Evolutionary conservation across 2,797 vertebrate species (phyloP), one percentile per base, ranked within the genome.

Genomic region (Peromyscus melanophrys): DNA sequence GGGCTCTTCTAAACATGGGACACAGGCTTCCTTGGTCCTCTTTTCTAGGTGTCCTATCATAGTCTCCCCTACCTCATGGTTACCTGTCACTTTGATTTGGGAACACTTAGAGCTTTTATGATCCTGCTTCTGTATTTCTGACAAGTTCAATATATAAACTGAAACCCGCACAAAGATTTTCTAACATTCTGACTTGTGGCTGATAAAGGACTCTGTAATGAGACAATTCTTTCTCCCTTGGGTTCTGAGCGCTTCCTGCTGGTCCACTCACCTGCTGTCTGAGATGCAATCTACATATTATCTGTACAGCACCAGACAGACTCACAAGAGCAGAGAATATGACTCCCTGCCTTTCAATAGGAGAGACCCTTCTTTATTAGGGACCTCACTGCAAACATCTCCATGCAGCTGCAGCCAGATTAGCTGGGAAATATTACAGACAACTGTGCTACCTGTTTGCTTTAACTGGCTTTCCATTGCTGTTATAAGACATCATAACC

Each of bases 71-170:
- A 63, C 27, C 0, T 25, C 19, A 1, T 13, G 23, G n/a, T 37
- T 4, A 19, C 43, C 40, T 23, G 8, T 46, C 40, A 81, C 37
- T 31, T 89, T 55, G 59, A n/a, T 40, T 89, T 87, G 43, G 23
- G 25, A 43, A 57, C 25, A 21, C 37, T 69, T 76, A 90, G 87
- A 89, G 49, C 1, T 43, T 27, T 55, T 43, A 91, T 55, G 52
- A 92, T 14, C 61, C 89, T 95, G 19, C 31, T 91, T 73, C 82
- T 49, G 16, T n/a, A 31, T 67, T 82, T 94, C 2, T 63, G n/a
- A 69, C 88, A 43, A 69, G 3, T 43, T 84, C 37, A 81, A 14
- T 82, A 65, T 2, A 65, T 27, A 85, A 89, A 57, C 23, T 65
- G 55, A 90, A 52, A 4, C 85, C 9, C 19, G 4, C 65, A 23